Evolutionary conservation across 1,140 invertebrate genomes (phyloP).

Genomic region (Heliothis virescens): DNA sequence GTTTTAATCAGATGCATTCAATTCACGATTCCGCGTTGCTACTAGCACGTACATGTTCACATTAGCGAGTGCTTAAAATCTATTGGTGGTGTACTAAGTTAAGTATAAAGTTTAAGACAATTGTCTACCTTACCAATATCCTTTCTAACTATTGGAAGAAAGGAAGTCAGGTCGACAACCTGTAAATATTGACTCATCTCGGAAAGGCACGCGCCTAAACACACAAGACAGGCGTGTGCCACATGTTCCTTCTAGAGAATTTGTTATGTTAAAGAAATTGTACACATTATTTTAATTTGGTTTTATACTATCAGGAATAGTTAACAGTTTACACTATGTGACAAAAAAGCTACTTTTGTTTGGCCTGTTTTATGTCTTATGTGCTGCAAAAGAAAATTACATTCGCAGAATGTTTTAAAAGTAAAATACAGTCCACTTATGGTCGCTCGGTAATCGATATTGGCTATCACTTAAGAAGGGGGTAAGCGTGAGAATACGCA

Average conservation of each 20-base stretch:
- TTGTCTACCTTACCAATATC: slow-evolving; percentile 46
- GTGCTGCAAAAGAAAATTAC: not conserved
- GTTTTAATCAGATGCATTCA: slow-evolving; percentile 61
- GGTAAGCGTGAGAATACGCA: not conserved
- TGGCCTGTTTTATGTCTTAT: too few relatives aligned
- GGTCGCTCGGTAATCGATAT: too few relatives aligned
- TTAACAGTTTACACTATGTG: not conserved
- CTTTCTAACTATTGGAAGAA: slow-evolving; percentile 50
- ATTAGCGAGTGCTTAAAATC: slow-evolving; percentile 30
- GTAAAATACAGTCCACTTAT: too few relatives aligned
- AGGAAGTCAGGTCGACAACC: slow-evolving; percentile 69
- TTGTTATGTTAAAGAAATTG: slow-evolving; percentile 8
- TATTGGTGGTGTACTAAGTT: not conserved
- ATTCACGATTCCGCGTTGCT: slow-evolving; percentile 50
- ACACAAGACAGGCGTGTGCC: slow-evolving; percentile 56
- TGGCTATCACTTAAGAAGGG: not conserved
- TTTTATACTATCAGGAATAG: not conserved
- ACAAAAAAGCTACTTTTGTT: too few relatives aligned
- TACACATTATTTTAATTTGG: not conserved
- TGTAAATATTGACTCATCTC: slow-evolving; percentile 77
- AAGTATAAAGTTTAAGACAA: not conserved
- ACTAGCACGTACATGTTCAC: slow-evolving; percentile 41
- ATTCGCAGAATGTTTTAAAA: too few relatives aligned
- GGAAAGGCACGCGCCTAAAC: slow-evolving; percentile 62
- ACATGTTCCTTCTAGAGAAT: slow-evolving; percentile 44